phyloP scores from a whole-genome alignment of 2,113 vertebrate species.

The Silurus meridionalis region DNA sequence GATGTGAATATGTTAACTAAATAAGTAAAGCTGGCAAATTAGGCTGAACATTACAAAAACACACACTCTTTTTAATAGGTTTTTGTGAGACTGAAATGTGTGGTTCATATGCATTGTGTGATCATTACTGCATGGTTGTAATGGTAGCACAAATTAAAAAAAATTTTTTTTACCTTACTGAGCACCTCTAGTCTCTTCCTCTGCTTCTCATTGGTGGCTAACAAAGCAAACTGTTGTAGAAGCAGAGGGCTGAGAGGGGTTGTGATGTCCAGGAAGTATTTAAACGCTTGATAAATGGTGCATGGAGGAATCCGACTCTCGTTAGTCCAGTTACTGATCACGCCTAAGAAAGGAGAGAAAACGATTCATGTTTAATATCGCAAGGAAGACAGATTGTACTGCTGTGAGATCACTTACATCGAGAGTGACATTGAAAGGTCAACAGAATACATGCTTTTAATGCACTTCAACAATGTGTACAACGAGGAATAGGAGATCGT shows the following conservation, averaged over 20 bases:
- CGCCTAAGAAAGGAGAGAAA: conserved; percentile 71
- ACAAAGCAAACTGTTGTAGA: conserved; percentile 90
- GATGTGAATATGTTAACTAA: neutral
- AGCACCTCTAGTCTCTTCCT: conserved; percentile 88
- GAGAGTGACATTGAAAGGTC: neutral
- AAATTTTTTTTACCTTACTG: conserved; percentile 81
- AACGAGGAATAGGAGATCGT: neutral
- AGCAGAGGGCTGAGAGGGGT: conserved; percentile 89
- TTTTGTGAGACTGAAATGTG: neutral
- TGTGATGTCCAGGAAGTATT: conserved; percentile 95
- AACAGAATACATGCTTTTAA: neutral
- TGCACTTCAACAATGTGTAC: neutral
- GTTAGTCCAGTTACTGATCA: conserved; percentile 94
- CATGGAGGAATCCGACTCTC: conserved; percentile 90
- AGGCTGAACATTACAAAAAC: neutral
- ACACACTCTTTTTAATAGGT: neutral
- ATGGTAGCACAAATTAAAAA: neutral
- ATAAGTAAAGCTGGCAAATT: conserved; percentile 1
- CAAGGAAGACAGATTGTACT: neutral
- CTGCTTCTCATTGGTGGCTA: conserved; percentile 89
- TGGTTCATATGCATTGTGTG: neutral
- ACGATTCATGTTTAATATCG: neutral
- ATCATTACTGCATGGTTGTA: neutral
- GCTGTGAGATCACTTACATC: neutral
- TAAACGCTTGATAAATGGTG: conserved; percentile 95